These are phyloP conservation scores for Corythaeola cristata DNA, from an alignment of 2,113 vertebrate species.

Conservation along the genomic window DNA sequence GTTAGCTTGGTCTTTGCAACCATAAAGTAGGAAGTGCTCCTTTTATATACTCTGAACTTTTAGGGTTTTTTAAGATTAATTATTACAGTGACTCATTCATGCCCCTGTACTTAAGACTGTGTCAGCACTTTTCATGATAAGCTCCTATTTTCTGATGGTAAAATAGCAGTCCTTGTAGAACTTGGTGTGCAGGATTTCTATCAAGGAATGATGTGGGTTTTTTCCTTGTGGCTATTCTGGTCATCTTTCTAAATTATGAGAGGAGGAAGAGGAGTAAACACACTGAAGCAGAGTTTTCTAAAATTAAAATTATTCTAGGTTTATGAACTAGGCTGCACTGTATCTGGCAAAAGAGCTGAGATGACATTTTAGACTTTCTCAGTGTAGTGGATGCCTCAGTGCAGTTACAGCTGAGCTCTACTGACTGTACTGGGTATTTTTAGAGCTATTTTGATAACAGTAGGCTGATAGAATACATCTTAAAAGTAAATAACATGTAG, in stretches of 20 bases:
- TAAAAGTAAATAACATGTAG: background rate
- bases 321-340: background rate
- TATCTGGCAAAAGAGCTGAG: background rate
- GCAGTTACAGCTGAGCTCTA: background rate
- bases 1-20: constrained; percentile 80
- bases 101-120: background rate
- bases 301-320: background rate
- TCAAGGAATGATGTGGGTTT: background rate
- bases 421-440: background rate
- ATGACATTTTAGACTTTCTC: background rate
- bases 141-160: background rate
- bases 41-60: constrained; percentile 79
- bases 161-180: background rate
- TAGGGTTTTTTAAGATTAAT: constrained; percentile 74
- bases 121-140: constrained; percentile 54
- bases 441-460: background rate
- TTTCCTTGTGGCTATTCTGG: background rate
- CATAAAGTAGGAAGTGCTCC: constrained; percentile 77
- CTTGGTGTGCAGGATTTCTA: background rate
- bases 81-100: constrained; percentile 51
- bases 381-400: background rate
- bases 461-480: background rate
- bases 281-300: background rate
- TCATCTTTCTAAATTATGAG: background rate
- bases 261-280: background rate